Percentiles rank a stretch among this genome's conserved stretches.
Evolutionary conservation across 2,113 vertebrate genomes (phyloP).

Genomic region (Oryzias woworae): DNA sequence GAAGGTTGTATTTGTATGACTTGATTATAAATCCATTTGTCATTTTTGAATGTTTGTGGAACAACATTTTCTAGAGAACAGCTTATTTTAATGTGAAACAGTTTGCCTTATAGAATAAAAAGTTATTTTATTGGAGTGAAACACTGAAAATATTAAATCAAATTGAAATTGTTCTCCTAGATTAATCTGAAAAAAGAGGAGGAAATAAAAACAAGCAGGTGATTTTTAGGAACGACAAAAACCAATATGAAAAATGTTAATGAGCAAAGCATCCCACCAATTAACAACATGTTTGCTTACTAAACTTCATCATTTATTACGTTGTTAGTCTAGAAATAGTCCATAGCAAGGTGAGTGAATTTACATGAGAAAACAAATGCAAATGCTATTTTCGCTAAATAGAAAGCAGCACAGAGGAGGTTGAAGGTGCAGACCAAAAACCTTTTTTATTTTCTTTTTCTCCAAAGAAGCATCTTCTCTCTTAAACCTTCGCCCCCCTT

Average conservation of each 20-base stretch:
- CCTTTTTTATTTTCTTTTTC: slow-evolving; percentile 28
- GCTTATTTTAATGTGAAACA: too few relatives aligned
- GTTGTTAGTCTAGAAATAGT: neutral
- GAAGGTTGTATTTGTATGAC: too few relatives aligned
- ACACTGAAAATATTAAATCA: too few relatives aligned
- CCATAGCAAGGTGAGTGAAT: neutral
- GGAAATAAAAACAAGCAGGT: neutral
- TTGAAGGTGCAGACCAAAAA: slow-evolving; percentile 40
- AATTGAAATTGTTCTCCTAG: too few relatives aligned
- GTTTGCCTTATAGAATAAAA: too few relatives aligned
- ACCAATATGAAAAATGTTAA: neutral
- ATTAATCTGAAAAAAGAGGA: too few relatives aligned
- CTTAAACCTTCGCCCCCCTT: slow-evolving; percentile 41
- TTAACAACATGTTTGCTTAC: neutral
- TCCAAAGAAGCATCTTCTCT: slow-evolving; percentile 56
- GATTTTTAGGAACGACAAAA: neutral
- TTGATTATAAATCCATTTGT: too few relatives aligned
- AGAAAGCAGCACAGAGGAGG: slow-evolving; percentile 33
- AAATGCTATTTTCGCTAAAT: slow-evolving; percentile 35
- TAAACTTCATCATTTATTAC: slow-evolving; percentile 2
- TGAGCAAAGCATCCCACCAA: neutral
- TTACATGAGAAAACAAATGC: slow-evolving; percentile 11
- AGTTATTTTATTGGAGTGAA: too few relatives aligned
- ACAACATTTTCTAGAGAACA: too few relatives aligned
- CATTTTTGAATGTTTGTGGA: too few relatives aligned